Conservation (phyloP, 1,140 invertebrate genomes). For the Leucophenga varia region DNA sequence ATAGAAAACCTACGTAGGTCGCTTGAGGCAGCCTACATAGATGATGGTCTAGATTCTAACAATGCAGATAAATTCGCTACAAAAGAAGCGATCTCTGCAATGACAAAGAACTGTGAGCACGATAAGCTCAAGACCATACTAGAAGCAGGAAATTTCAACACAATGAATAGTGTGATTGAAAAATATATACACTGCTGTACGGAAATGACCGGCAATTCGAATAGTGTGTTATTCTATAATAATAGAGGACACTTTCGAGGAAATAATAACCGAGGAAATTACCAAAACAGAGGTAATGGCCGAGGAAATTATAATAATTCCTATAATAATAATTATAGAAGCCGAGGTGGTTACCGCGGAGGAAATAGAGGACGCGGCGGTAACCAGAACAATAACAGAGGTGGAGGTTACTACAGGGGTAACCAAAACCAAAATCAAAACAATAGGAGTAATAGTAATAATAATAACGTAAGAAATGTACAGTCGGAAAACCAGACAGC, state of each 20-base stretch:
- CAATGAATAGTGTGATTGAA: no score
- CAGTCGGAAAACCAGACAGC: neutral
- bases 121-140: neutral
- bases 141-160: neutral
- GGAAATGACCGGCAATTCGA: no score
- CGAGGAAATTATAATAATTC: neutral
- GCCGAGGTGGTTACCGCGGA: neutral
- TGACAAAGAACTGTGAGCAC: neutral
- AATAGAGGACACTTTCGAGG: neutral
- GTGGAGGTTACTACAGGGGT: neutral
- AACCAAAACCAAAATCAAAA: conserved; percentile 2
- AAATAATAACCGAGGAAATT: conserved; percentile 4
- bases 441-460: neutral
- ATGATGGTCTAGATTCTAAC: conserved; percentile 3
- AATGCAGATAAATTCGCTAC: conserved; percentile 4
- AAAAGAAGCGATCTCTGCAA: conserved; percentile 4
- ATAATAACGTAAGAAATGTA: neutral
- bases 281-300: neutral
- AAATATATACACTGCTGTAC: no score
- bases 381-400: no score
- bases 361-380: neutral
- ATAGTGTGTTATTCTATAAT: no score
- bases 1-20: conserved; percentile 6
- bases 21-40: conserved; percentile 4
- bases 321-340: conserved; percentile 4